Base-by-base conservation (phyloP, 2,797 vertebrate genomes). In the Pseudotriccus pelzelni region DNA sequence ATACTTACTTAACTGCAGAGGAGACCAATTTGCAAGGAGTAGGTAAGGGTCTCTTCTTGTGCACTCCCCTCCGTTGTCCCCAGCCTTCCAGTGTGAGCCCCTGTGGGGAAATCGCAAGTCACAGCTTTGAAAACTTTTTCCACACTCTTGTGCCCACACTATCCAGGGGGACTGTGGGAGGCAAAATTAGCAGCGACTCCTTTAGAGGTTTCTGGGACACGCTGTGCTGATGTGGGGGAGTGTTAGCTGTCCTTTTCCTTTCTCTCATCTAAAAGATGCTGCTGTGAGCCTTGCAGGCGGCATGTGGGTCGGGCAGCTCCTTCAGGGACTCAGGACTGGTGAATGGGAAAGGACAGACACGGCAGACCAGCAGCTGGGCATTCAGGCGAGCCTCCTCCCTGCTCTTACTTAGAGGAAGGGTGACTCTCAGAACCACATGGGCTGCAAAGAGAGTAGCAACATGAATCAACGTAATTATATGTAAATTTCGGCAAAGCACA, bases 381-480 rank as follows among this genome's bases (percentile, higher is more conserved):
- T 39, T 56, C 58, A 63, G 55, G 59, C 44, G 22, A 63, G 32
- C 14, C 36, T 58, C 27, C 47, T 16, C 32, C 36, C 14, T 28
- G 19, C n/a, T 75, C 64, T 53, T 53, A 17, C 46, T 6, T 34
- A n/a, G 53, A 56, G 14, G 32, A 63, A 80, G 18, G 36, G 6
- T 58, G 49, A 34, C 21, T 86, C 23, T 12, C 22, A 10, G 74
- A 25, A 24, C 70, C 2, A 1, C 28, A 4, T 10, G n/a, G 44
- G 19, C 56, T 75, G 37, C 68, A 32, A 50, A 68, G 25, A n/a
- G 28, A 14, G 21, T 7, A 37, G 16, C 1, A 4, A 47, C 17
- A 9, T 21, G 22, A 47, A 44, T 41, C n/a, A 44, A 14, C 4
- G 3, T 18, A 52, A 19, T 0, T 2, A 39, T 15, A 18, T 0